These are phyloP conservation scores for Sphyrna mokarran DNA, from an alignment of 2,113 vertebrate genomes.

Conservation along the genomic window DNA sequence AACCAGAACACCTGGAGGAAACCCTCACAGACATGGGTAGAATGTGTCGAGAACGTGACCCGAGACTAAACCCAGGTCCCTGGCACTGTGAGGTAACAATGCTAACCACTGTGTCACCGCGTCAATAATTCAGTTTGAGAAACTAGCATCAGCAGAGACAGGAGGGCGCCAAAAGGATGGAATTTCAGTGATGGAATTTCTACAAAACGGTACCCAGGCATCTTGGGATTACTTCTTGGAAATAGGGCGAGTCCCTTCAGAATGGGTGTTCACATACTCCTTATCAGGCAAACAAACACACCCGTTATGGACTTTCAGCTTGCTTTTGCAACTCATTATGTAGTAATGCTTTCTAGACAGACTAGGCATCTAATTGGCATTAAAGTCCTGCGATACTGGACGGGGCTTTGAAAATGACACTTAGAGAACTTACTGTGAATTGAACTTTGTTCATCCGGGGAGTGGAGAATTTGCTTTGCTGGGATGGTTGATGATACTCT, in stretches of 20 bases:
- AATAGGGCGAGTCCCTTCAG: neutral
- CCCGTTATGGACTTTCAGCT: neutral
- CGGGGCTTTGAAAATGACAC: neutral
- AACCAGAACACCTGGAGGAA: too few species aligned
- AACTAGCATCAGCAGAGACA: neutral
- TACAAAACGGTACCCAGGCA: neutral
- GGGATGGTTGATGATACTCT: neutral
- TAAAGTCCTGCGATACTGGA: neutral
- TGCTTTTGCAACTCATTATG: neutral
- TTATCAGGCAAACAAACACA: neutral
- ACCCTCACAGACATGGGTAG: too few species aligned
- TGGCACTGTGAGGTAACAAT: too few species aligned
- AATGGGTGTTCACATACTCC: neutral
- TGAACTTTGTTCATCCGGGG: neutral
- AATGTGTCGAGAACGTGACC: too few species aligned
- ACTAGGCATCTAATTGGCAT: neutral
- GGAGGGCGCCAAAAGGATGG: neutral
- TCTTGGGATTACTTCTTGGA: too few species aligned
- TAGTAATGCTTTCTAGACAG: neutral
- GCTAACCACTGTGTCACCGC: too few species aligned
- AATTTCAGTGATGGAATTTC: neutral
- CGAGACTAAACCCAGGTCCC: too few species aligned
- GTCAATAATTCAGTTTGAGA: neutral
- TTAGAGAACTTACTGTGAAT: neutral
- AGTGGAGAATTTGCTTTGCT: neutral